Conservation (phyloP, 2,888 invertebrate species). For the Anthoptus insignis region DNA sequence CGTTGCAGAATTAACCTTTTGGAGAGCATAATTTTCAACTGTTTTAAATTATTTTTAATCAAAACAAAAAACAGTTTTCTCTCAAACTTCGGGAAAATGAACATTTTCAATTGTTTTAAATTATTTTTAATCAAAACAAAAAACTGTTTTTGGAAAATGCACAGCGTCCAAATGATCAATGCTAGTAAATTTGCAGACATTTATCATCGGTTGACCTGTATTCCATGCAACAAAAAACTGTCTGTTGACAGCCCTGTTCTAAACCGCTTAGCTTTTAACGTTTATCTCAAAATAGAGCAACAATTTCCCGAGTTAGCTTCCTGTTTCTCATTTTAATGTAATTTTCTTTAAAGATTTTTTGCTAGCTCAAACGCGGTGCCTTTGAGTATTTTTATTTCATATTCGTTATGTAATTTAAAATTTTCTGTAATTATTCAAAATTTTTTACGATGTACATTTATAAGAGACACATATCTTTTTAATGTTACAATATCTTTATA, state of each 20-base stretch:
- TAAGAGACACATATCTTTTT: no score
- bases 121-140: no score
- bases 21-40: no score
- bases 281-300: slow-evolving; percentile 39
- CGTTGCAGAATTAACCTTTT: no score
- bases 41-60: no score
- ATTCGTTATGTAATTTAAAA: slow-evolving; percentile 6
- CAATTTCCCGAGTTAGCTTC: slow-evolving; percentile 37
- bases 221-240: background rate
- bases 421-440: background rate
- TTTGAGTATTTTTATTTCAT: slow-evolving; percentile 24
- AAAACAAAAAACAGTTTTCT: no score
- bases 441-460: background rate
- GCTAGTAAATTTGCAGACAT: background rate
- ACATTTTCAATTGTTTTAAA: no score
- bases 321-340: slow-evolving; percentile 41
- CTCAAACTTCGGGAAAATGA: no score
- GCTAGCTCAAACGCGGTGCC: slow-evolving; percentile 27
- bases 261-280: slow-evolving; percentile 37
- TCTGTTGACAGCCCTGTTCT: slow-evolving; percentile 21
- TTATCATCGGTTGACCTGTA: background rate
- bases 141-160: no score
- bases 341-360: slow-evolving; percentile 39
- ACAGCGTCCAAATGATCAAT: no score
- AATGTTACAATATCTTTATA: no score